Evolutionary conservation across 2,113 vertebrate species (phyloP), one percentile per base, ranked within the genome.

Genomic region (Mixornis gularis): DNA sequence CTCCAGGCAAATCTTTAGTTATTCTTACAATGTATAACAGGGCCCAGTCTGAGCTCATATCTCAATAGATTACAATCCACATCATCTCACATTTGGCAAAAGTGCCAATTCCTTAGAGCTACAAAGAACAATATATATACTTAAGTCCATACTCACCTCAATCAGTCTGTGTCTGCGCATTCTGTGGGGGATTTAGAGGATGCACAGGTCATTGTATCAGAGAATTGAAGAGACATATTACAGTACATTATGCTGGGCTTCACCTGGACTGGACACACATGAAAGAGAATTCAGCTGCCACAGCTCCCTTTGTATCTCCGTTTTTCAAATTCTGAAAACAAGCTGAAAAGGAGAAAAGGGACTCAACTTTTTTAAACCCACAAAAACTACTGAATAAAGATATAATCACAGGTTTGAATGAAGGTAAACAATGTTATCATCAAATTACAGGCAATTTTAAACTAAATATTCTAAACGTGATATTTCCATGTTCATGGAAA

Each of bases 311-410:
- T 96, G 81, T 93, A 84, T 74, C 48, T 87, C 72, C 20, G 13
- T 84, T 95, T 93, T 95, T 96, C 92, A 94, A 91, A 95, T 91
- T 95, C 94, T 93, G 85, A 94, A 96, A 95, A 95, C 90, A 95
- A 91, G 53, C 79, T 89, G 89, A 94, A 90, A 94, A 71, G 82
- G 40, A 91, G 82, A 93, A 93, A 94, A 93, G 59, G 32, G 73
- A 91, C 76, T 92, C 79, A 92, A 89, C 85, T 89, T 93, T 95
- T 89, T 76, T 51, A 93, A 93, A 94, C 25, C 59, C 41, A 56
- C 62, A 83, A 87, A 93, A 96, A 81, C 56, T 84, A 68, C 62
- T 59, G 74, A 62, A 79, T 72, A 91, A 94, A 92, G 72, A 63
- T 70, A 87, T 25, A 81, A 90, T 85, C 71, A 53, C 32, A 34